These are phyloP conservation scores for Hipposideros armiger DNA, from an alignment of 2,113 vertebrate species.

Conservation along the genomic window DNA sequence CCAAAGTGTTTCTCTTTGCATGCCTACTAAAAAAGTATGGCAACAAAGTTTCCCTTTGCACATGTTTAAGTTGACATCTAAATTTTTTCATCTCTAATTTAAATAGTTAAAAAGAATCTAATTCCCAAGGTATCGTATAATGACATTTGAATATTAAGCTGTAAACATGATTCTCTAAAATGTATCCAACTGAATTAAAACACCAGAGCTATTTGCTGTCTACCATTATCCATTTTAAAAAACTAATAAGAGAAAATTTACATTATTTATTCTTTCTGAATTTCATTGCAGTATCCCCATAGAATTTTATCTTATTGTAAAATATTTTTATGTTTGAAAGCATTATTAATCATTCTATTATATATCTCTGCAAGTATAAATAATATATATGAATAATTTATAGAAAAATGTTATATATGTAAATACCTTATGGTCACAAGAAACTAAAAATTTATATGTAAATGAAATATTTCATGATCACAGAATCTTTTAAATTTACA, in stretches of 20 bases:
- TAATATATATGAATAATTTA: background rate
- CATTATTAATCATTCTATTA: background rate
- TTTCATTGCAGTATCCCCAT: background rate
- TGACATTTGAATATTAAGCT: conserved; percentile 9
- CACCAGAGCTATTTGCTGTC: background rate
- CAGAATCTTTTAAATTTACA: background rate
- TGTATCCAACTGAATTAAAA: conserved; percentile 12
- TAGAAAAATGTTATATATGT: background rate
- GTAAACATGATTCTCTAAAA: background rate
- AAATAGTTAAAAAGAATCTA: background rate
- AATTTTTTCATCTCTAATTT: conserved; percentile 18
- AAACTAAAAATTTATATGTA: conserved; percentile 6
- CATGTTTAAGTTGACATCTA: conserved; percentile 7
- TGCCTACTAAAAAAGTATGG: background rate
- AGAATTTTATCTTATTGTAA: background rate
- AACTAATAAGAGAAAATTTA: background rate
- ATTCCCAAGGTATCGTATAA: background rate
- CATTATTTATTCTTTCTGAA: background rate
- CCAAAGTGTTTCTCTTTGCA: background rate
- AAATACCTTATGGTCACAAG: background rate
- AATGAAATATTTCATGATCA: background rate
- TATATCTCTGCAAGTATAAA: background rate
- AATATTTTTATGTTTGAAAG: background rate
- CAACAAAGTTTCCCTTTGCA: background rate
- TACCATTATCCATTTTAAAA: background rate